These are phyloP conservation scores for Barbus barbus DNA, from an alignment of 2,113 vertebrate species.

Conservation along the genomic window DNA sequence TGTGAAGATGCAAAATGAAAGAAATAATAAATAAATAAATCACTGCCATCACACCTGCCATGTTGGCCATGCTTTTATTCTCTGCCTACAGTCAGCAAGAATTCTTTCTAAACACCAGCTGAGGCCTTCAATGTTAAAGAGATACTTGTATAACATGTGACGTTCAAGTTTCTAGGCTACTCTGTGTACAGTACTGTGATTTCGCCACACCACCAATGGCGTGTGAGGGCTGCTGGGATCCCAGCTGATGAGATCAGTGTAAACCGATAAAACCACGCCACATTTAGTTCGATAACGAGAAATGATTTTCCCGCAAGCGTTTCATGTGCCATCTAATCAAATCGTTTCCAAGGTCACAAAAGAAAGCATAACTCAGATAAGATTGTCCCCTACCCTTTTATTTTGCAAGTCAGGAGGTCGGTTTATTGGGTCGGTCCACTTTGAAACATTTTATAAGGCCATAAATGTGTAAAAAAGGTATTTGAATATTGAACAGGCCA, in stretches of 20 bases:
- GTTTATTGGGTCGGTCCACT: slow-evolving; percentile 54
- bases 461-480: slow-evolving; percentile 53
- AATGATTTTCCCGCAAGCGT: slow-evolving; percentile 54
- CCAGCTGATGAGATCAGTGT: slow-evolving; percentile 21
- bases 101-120: slow-evolving; percentile 18
- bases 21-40: slow-evolving; percentile 30
- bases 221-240: slow-evolving; percentile 17
- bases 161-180: neutral
- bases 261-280: slow-evolving; percentile 36
- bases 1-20: slow-evolving; percentile 21
- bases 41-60: slow-evolving; percentile 12
- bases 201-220: neutral
- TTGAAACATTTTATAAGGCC: slow-evolving; percentile 54
- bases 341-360: slow-evolving; percentile 70
- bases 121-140: neutral
- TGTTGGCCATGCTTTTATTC: slow-evolving; percentile 15
- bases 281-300: slow-evolving; percentile 49
- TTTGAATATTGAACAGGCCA: slow-evolving; percentile 51
- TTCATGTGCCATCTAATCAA: slow-evolving; percentile 68
- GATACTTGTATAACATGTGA: slow-evolving; percentile 9
- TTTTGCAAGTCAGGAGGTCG: slow-evolving; percentile 38
- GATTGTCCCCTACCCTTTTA: slow-evolving; percentile 47
- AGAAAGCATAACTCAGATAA: slow-evolving; percentile 62
- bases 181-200: slow-evolving; percentile 16
- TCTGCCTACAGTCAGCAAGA: neutral